Evolutionary conservation across 2,888 invertebrate species (phyloP).

Genomic region (Seira ritae): DNA sequence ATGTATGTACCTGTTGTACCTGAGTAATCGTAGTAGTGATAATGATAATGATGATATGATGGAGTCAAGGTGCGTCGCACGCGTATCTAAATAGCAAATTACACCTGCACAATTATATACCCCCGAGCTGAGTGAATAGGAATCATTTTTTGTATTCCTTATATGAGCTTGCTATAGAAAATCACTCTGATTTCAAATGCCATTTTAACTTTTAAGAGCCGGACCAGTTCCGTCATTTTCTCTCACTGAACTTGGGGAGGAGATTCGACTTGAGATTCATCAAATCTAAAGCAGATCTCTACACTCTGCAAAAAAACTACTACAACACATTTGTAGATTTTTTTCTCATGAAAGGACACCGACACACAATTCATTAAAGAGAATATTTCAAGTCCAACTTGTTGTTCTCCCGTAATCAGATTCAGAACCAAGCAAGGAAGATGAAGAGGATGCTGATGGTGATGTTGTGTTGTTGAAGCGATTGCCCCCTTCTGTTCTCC

Average conservation of each 20-base stretch:
- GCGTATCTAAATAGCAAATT: conserved; percentile 70
- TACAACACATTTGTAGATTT: too few relatives aligned
- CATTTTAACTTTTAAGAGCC: not conserved
- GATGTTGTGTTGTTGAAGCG: not conserved
- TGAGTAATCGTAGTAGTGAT: too few relatives aligned
- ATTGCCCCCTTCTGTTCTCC: conserved; percentile 51
- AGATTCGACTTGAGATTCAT: not conserved
- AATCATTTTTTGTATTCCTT: conserved; percentile 7
- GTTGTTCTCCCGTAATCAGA: too few relatives aligned
- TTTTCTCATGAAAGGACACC: conserved; percentile 51
- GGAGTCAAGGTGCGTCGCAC: conserved; percentile 69
- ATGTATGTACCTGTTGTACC: too few relatives aligned
- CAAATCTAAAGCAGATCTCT: conserved; percentile 26
- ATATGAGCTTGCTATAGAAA: too few relatives aligned
- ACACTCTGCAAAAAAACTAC: too few relatives aligned
- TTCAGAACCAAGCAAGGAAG: too few relatives aligned
- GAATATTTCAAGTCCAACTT: too few relatives aligned
- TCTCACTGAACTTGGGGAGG: too few relatives aligned
- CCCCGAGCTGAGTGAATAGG: conserved; percentile 8
- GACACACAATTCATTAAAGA: conserved; percentile 16
- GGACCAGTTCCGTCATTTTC: conserved; percentile 22
- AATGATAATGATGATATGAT: conserved; percentile 12
- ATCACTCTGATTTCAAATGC: not conserved
- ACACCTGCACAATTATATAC: conserved; percentile 67
- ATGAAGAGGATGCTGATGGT: too few relatives aligned